These are phyloP conservation scores for Tetragonisca angustula DNA, from an alignment of 2,888 invertebrate genomes.

Conservation along the genomic window DNA sequence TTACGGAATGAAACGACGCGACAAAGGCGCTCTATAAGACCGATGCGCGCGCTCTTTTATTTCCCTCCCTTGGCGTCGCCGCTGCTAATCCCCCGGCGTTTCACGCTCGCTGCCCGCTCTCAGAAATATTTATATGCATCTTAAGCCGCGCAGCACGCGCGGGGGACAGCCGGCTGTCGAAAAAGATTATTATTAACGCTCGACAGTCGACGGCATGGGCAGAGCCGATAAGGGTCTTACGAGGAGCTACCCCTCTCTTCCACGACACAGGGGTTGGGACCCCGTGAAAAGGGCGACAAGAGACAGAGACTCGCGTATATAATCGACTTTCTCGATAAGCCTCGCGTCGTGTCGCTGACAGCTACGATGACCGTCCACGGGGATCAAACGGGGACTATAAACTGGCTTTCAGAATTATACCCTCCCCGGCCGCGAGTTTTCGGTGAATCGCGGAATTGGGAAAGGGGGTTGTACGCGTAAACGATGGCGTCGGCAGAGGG, in stretches of 20 bases:
- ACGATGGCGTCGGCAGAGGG: not conserved
- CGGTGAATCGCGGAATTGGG: constrained; percentile 2
- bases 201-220: constrained; percentile 73
- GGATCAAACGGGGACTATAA: constrained; percentile 42
- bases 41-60: constrained; percentile 64
- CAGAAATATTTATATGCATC: constrained; percentile 72
- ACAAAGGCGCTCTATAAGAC: constrained; percentile 61
- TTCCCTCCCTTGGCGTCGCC: constrained; percentile 7
- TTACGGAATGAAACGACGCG: constrained; percentile 56
- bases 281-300: constrained; percentile 60
- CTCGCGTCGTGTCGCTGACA: constrained; percentile 57
- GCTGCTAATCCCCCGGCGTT: constrained; percentile 67
- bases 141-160: constrained; percentile 64
- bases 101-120: constrained; percentile 63
- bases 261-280: constrained; percentile 40
- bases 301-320: constrained; percentile 55
- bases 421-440: constrained; percentile 3
- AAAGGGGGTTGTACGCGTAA: constrained; percentile 1
- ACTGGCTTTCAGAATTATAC: constrained; percentile 8
- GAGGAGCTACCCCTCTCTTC: constrained; percentile 40
- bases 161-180: constrained; percentile 60
- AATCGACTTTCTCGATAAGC: constrained; percentile 64
- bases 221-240: constrained; percentile 79
- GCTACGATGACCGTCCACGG: constrained; percentile 68
- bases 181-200: constrained; percentile 74